Conservation (phyloP, 2,888 invertebrate genomes). For the Andrena chrysosceles region DNA sequence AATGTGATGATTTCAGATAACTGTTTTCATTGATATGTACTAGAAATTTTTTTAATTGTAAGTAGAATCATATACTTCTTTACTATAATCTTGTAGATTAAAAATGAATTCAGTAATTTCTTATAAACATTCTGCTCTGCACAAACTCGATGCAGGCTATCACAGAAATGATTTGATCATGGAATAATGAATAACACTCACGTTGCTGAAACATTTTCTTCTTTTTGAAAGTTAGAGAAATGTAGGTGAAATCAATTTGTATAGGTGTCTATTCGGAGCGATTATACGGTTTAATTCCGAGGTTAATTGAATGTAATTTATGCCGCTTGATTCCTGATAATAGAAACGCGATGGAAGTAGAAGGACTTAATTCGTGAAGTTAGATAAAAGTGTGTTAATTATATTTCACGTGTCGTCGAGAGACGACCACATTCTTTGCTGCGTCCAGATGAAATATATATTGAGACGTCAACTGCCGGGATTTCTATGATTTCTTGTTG, state of each 20-base stretch:
- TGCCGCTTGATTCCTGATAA: not conserved
- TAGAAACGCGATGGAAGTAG: not conserved
- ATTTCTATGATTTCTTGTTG: slow-evolving; percentile 43
- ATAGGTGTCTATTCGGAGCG: not conserved
- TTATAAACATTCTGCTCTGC: too few species aligned
- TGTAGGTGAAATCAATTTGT: not conserved
- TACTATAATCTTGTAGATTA: too few species aligned
- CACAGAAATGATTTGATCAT: too few species aligned
- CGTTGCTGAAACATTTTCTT: not conserved
- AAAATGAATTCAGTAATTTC: too few species aligned
- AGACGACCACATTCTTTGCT: not conserved
- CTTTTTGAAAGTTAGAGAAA: slow-evolving; percentile 1
- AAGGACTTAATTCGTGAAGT: not conserved
- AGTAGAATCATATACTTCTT: too few species aligned
- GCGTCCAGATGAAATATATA: slow-evolving; percentile 15
- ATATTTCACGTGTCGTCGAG: not conserved
- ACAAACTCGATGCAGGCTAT: too few species aligned
- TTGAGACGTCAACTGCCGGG: slow-evolving; percentile 23
- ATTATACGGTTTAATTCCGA: not conserved
- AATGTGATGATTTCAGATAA: too few species aligned
- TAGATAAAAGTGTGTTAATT: not conserved
- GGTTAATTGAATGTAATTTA: not conserved
- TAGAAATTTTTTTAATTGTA: too few species aligned
- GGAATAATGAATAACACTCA: too few species aligned
- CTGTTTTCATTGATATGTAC: too few species aligned